Evolutionary conservation across 2,888 invertebrate species (phyloP).

Genomic region (Hydropsyche betteni): DNA sequence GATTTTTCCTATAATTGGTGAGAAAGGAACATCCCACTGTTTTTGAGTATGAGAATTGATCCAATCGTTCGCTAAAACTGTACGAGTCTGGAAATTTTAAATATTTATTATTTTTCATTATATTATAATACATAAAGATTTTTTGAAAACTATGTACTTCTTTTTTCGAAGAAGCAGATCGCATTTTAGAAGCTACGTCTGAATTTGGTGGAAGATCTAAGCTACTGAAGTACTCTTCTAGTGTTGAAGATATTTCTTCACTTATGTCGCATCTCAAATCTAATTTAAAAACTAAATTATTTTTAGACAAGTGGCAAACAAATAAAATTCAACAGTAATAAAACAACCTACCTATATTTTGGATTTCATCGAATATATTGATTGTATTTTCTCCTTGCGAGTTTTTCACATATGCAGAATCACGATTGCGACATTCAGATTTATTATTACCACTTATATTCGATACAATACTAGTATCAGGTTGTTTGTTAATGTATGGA

Average conservation of each 20-base stretch:
- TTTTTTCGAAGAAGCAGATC: neutral
- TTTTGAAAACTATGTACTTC: neutral
- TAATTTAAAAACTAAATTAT: conserved; percentile 6
- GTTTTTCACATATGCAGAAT: too few species aligned
- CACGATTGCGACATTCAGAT: too few species aligned
- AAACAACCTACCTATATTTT: conserved; percentile 12
- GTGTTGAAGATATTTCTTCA: conserved; percentile 30
- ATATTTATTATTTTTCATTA: too few species aligned
- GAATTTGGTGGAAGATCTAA: conserved; percentile 22
- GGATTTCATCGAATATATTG: conserved; percentile 7
- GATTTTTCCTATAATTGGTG: conserved; percentile 26
- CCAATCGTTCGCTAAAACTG: conserved; percentile 11
- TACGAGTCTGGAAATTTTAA: conserved; percentile 6
- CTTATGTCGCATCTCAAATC: conserved; percentile 30
- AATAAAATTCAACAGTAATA: neutral
- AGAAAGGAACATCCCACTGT: conserved; percentile 16
- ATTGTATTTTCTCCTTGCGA: neutral
- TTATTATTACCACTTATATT: too few species aligned
- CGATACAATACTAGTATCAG: too few species aligned
- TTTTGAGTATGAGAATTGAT: neutral
- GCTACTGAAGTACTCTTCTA: conserved; percentile 27
- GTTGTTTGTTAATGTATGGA: too few species aligned
- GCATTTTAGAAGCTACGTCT: neutral
- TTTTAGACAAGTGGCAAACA: neutral
- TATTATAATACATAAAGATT: neutral